phyloP scores from a whole-genome alignment of 1,140 invertebrate species.

The Pararge aegeria region DNA sequence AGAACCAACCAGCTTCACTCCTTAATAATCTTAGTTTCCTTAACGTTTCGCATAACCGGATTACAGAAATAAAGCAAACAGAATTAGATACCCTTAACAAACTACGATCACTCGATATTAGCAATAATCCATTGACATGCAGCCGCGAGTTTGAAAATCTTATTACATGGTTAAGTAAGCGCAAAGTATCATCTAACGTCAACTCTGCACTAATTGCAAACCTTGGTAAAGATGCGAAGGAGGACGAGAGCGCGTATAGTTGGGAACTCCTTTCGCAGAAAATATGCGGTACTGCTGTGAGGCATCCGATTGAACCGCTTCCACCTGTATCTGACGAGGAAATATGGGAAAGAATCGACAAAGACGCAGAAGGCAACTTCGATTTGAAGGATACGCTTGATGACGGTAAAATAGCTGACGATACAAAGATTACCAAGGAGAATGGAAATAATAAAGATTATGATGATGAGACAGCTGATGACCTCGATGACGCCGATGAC shows the following conservation, averaged over 20 bases:
- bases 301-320: slow-evolving; percentile 53
- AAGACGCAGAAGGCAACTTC: slow-evolving; percentile 65
- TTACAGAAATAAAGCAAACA: slow-evolving; percentile 77
- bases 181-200: slow-evolving; percentile 70
- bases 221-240: slow-evolving; percentile 65
- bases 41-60: slow-evolving; percentile 81
- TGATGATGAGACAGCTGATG: slow-evolving; percentile 49
- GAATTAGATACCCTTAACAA: slow-evolving; percentile 82
- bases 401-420: slow-evolving; percentile 62
- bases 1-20: slow-evolving; percentile 59
- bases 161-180: slow-evolving; percentile 80
- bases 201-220: slow-evolving; percentile 71
- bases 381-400: slow-evolving; percentile 66
- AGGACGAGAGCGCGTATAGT: slow-evolving; percentile 53
- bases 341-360: slow-evolving; percentile 79
- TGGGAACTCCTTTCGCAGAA: slow-evolving; percentile 72
- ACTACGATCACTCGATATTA: slow-evolving; percentile 82
- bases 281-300: slow-evolving; percentile 55
- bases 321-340: slow-evolving; percentile 69
- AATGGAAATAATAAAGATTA: slow-evolving; percentile 27
- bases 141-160: slow-evolving; percentile 81
- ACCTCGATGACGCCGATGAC: slow-evolving; percentile 46
- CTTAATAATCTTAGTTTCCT: slow-evolving; percentile 78
- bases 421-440: slow-evolving; percentile 45
- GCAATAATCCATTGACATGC: slow-evolving; percentile 84